Conservation (phyloP, 2,113 vertebrate species). For the Columba janthina region DNA sequence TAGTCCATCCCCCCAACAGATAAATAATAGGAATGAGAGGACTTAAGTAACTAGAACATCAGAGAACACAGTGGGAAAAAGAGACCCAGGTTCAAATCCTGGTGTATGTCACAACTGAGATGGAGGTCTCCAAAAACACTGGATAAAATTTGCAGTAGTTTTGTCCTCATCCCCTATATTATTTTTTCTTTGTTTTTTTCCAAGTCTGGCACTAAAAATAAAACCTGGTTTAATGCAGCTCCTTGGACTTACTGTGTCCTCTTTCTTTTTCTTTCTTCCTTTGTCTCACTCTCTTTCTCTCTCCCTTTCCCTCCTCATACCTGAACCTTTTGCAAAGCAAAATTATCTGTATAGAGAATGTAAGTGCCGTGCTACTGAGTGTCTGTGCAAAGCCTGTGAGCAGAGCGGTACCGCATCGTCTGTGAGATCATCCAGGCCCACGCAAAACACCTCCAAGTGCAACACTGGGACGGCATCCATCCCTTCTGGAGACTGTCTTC, state of each 20-base stretch:
- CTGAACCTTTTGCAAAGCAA: neutral
- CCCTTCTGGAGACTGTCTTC: neutral
- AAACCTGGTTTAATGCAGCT: neutral
- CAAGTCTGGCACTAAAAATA: neutral
- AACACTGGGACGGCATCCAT: neutral
- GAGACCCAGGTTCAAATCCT: slow-evolving; percentile 43
- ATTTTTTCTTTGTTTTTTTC: neutral
- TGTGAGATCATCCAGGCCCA: neutral
- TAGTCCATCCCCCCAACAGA: neutral
- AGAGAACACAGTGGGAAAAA: neutral
- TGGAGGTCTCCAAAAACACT: neutral
- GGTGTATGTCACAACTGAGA: slow-evolving; percentile 5
- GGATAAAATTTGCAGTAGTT: neutral
- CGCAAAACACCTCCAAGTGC: rapidly evolving
- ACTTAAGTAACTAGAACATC: neutral
- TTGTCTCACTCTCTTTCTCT: no score
- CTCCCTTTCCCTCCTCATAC: neutral
- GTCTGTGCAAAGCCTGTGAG: neutral
- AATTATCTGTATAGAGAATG: neutral
- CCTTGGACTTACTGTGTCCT: neutral
- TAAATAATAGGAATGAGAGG: neutral
- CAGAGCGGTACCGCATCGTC: neutral
- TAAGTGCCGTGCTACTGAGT: neutral
- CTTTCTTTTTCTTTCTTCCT: no score
- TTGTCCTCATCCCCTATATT: neutral